Evolutionary conservation across 2,888 invertebrate genomes (phyloP).

Genomic region (Stenodera caucasica): DNA sequence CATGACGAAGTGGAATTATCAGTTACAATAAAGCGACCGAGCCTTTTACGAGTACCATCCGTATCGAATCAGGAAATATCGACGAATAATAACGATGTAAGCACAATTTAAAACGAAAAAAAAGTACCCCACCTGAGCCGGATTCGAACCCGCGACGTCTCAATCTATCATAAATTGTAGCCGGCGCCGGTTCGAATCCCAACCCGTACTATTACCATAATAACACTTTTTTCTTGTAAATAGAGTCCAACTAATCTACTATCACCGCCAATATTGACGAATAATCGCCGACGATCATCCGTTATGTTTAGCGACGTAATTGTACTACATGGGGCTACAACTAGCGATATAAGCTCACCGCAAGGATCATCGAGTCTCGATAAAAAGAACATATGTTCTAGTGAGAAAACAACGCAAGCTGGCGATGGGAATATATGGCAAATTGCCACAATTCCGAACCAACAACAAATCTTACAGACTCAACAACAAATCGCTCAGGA

Average conservation of each 20-base stretch:
- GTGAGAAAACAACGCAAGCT: slow-evolving; percentile 89
- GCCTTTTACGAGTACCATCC: slow-evolving; percentile 64
- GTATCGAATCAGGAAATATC: slow-evolving; percentile 63
- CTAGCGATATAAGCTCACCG: slow-evolving; percentile 43
- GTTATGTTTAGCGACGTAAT: slow-evolving; percentile 90
- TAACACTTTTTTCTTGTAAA: too few species aligned
- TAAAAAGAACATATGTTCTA: slow-evolving; percentile 72
- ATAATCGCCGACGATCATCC: slow-evolving; percentile 75
- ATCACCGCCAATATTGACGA: slow-evolving; percentile 72
- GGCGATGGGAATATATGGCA: slow-evolving; percentile 74
- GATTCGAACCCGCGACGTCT: too few species aligned
- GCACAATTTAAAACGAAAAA: too few species aligned
- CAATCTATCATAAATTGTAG: too few species aligned
- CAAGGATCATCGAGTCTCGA: slow-evolving; percentile 51
- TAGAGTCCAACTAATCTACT: slow-evolving; percentile 71
- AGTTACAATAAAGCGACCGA: slow-evolving; percentile 58
- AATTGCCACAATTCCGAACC: slow-evolving; percentile 52
- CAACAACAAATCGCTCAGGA: slow-evolving; percentile 58
- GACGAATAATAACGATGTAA: slow-evolving; percentile 51
- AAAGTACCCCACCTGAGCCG: too few species aligned
- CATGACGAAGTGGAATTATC: slow-evolving; percentile 36
- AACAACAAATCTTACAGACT: slow-evolving; percentile 40
- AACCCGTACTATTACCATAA: too few species aligned
- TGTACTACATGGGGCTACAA: slow-evolving; percentile 64
- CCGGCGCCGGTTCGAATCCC: too few species aligned